Conservation (phyloP, 2,113 vertebrate species). For the Rhegmatorhina hoffmannsi region DNA sequence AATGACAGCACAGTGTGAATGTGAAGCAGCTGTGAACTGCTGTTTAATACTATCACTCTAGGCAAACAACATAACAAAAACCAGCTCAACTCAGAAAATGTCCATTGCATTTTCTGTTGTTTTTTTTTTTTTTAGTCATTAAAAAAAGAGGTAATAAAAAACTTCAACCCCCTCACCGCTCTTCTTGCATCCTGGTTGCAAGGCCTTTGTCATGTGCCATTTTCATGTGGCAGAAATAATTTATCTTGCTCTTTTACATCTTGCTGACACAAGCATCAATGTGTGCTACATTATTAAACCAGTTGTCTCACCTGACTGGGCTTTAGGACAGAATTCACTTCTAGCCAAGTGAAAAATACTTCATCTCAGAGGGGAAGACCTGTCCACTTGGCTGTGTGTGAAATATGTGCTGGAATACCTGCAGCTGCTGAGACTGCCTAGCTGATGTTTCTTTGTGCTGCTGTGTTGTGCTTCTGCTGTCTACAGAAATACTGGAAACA, state of each 20-base stretch:
- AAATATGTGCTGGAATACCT: not conserved
- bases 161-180: not conserved
- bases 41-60: not conserved
- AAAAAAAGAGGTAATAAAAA: not conserved
- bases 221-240: conserved; percentile 19
- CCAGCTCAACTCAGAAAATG: not conserved
- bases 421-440: not conserved
- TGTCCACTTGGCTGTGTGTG: not conserved
- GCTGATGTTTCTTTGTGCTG: not conserved
- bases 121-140: conserved; percentile 16
- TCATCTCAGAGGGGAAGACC: not conserved
- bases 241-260: not conserved
- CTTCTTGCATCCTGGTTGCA: not conserved
- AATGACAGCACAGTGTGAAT: not conserved
- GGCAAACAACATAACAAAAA: not conserved
- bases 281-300: conserved; percentile 28
- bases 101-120: not conserved
- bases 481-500: not conserved
- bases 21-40: conserved; percentile 4
- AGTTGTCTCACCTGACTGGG: conserved; percentile 14
- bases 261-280: conserved; percentile 12
- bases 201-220: not conserved
- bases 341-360: conserved; percentile 5
- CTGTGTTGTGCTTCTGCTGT: not conserved
- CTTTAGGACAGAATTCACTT: not conserved